phyloP scores from a whole-genome alignment of 2,888 invertebrate genomes.

The Archips crataeganus region DNA sequence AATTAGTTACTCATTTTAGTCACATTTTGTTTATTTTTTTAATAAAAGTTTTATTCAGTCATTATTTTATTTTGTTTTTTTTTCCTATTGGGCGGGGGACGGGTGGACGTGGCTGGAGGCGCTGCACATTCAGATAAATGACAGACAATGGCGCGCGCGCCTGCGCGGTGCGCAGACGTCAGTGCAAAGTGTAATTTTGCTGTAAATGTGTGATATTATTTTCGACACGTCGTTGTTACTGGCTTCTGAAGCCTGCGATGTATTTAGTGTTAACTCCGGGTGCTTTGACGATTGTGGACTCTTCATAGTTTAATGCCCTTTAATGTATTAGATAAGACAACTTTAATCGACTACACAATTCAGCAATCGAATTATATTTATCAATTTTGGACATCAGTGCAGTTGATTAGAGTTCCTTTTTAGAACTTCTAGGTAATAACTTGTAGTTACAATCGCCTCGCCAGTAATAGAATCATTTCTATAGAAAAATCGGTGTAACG shows the following conservation, averaged over 20 bases:
- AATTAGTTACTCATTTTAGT: slow-evolving; percentile 56
- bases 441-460: slow-evolving; percentile 71
- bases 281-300: slow-evolving; percentile 85
- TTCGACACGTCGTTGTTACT: slow-evolving; percentile 77
- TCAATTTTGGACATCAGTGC: slow-evolving; percentile 49
- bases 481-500: slow-evolving; percentile 52
- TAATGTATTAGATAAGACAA: slow-evolving; percentile 77
- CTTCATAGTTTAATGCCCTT: slow-evolving; percentile 75
- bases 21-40: slow-evolving; percentile 63
- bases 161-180: slow-evolving; percentile 53
- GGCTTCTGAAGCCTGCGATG: slow-evolving; percentile 83
- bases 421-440: slow-evolving; percentile 79
- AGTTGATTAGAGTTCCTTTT: slow-evolving; percentile 68
- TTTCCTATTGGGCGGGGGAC: slow-evolving; percentile 75
- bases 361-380: slow-evolving; percentile 3
- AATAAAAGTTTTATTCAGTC: slow-evolving; percentile 71
- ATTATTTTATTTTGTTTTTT: slow-evolving; percentile 61
- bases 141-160: slow-evolving; percentile 58
- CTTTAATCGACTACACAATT: slow-evolving; percentile 62
- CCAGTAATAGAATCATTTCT: slow-evolving; percentile 68
- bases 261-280: slow-evolving; percentile 84
- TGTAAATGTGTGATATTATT: slow-evolving; percentile 85
- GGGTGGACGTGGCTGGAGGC: slow-evolving; percentile 79
- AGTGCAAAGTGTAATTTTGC: slow-evolving; percentile 79
- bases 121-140: slow-evolving; percentile 74